phyloP scores from a whole-genome alignment of 2,113 vertebrate genomes.

The Brachypodius melanocephalos region DNA sequence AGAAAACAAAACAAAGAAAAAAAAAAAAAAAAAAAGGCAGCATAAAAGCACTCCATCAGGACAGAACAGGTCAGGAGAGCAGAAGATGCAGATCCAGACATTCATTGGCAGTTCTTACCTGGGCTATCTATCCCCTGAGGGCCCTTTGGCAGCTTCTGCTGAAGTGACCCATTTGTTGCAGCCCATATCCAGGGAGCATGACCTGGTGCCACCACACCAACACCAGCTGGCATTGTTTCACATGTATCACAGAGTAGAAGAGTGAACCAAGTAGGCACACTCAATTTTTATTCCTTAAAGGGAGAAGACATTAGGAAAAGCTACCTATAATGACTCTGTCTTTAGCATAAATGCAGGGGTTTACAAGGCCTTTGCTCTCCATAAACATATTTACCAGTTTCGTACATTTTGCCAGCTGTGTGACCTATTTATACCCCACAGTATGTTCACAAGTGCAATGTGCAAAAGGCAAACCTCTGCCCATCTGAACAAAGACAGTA shows the following conservation, averaged over 20 bases:
- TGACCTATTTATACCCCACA: neutral
- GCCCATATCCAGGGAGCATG: neutral
- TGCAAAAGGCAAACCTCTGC: neutral
- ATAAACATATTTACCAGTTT: neutral
- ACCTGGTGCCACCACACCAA: neutral
- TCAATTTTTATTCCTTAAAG: neutral
- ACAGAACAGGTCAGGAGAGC: neutral
- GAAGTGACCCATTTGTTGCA: neutral
- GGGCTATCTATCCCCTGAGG: neutral
- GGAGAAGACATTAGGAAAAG: neutral
- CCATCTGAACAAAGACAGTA: neutral
- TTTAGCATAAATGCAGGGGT: neutral
- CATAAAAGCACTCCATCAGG: neutral
- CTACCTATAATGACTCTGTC: neutral
- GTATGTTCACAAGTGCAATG: neutral
- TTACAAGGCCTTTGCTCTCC: neutral
- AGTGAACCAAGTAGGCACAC: neutral
- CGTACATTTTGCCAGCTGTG: neutral
- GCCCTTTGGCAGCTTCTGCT: neutral
- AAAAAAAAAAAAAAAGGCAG: neutral
- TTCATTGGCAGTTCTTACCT: neutral
- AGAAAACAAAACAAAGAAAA: too few species aligned
- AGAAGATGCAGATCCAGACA: neutral
- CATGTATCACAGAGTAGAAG: neutral
- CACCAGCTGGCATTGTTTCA: neutral